Conservation (phyloP, 2,888 invertebrate species). For the Sclerodermus sp. region DNA sequence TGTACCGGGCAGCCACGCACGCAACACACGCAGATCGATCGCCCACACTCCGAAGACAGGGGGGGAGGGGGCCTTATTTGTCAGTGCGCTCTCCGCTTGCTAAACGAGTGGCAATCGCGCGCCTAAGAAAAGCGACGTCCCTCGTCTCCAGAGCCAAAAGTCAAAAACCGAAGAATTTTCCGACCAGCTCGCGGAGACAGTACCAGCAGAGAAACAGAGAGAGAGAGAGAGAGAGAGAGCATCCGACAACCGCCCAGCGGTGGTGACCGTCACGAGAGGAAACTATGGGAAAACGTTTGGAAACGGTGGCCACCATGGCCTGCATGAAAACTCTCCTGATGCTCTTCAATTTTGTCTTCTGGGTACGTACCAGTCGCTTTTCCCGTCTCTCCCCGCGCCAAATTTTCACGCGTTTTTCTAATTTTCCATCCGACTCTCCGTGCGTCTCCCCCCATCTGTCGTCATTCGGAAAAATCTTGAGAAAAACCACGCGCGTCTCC, state of each 20-base stretch:
- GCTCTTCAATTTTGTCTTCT: constrained; percentile 78
- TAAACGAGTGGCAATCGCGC: background rate
- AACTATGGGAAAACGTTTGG: constrained; percentile 76
- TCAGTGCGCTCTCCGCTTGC: background rate
- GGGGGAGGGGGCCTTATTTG: background rate
- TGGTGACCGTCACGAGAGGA: too few relatives aligned
- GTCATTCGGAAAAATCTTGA: too few relatives aligned
- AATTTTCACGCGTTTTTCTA: too few relatives aligned
- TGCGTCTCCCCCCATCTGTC: too few relatives aligned
- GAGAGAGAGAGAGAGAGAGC: background rate
- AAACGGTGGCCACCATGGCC: constrained; percentile 74
- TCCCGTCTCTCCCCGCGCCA: background rate
- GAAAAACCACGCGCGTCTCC: too few relatives aligned
- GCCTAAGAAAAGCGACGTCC: background rate
- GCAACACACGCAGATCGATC: background rate
- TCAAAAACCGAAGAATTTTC: background rate
- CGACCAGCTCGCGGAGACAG: background rate
- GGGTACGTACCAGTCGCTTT: constrained; percentile 66
- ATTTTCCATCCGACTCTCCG: too few relatives aligned
- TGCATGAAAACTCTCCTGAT: constrained; percentile 79
- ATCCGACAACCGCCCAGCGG: background rate
- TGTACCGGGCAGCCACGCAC: background rate
- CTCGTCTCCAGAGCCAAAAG: background rate
- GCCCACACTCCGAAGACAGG: background rate
- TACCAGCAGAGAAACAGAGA: background rate